Evolutionary conservation across 1,140 invertebrate genomes (phyloP), one percentile per base, ranked within the genome.

Genomic region (Drosophila sproati): DNA sequence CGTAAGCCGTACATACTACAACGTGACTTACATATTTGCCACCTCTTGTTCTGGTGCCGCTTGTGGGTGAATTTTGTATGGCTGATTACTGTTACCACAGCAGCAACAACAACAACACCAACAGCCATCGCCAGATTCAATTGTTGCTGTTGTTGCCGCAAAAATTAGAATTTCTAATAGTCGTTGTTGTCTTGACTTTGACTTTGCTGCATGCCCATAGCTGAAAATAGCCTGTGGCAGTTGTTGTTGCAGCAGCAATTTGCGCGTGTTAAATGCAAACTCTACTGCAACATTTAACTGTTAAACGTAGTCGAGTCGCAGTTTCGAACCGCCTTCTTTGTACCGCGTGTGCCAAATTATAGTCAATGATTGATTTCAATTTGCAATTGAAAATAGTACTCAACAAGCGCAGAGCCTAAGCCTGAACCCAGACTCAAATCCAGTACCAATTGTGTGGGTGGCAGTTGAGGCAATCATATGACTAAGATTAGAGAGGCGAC

Each of bases 1-100:
- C n/a, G 7, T 45, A 66, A 60, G 66, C 57, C 50, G 60, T 81
- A 81, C 70, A 51, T 57, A 57, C 55, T 61, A 57, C 82, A 89
- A 89, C 85, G 85, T 89, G 85, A 89, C 85, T 89, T 89, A 89
- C 85, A 89, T 89, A 89, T 89, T 89, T 89, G 86, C 85, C 85
- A 89, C 85, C 85, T 89, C 83, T 68, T 73, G 70, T 78, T 73
- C 52, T 59, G 60, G 31, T 34, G 55, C 37, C 77, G 77, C 74
- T 87, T 80, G 82, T 78, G 83, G 83, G 83, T 80, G 83, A 82
- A 76, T 88, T 72, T 71, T 29, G 77, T 60, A 72, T 69, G 37
- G 37, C 56, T 85, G 81, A 83, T 83, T 83, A 70, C 77, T 47
- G 62, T 62, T 59, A 64, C 67, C 45, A 64, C 31, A 47, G 59